Base-by-base conservation (phyloP, 2,888 invertebrate species). In the Morinoia aosen region DNA sequence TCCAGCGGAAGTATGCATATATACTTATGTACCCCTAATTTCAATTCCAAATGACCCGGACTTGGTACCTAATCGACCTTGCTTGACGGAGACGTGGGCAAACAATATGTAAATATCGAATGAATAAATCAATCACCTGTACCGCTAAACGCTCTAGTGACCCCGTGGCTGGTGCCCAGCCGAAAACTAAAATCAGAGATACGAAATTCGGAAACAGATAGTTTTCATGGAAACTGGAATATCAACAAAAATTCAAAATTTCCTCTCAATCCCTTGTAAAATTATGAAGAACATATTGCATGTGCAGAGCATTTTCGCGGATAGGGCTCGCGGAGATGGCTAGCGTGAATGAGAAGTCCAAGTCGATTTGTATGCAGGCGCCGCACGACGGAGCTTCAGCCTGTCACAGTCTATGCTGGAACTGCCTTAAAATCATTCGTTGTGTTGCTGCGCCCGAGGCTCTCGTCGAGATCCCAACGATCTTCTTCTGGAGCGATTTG, bases 361-460 rank as follows among this genome's bases (percentile, higher is more conserved):
- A 16, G 76, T 76, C 33, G 76, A 76, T 90, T 40, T 90, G 90
- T 90, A 90, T 90, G 90, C 90, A 48, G 90, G 90, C 12, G 90
- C 4, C 90, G 40, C 39, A 19, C 40, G 12, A 40, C 33, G 56
- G 48, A 93, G 93, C 93, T 93, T 33, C n/a, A 14, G 48, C 93
- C 93, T 57, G 93, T 93, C 93, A 16, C 93, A 57, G 93, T 93
- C 57, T 33, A 93, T 93, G 93, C 57, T 93, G 93, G 93, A 56
- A 93, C 57, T 93, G 93, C 93, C 93, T 93, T 93, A 93, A 93
- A 93, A 93, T 93, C 93, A 93, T 93, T 93, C 93, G 93, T 93
- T 93, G 57, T 93, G 93, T 93, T 93, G 93, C 48, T 93, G 58
- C 93, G 93, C 93, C 57, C 57, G 57, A 57, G 93, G 93, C 93